Conservation (phyloP, 2,113 vertebrate species). For the Motacilla tschutschensis region DNA sequence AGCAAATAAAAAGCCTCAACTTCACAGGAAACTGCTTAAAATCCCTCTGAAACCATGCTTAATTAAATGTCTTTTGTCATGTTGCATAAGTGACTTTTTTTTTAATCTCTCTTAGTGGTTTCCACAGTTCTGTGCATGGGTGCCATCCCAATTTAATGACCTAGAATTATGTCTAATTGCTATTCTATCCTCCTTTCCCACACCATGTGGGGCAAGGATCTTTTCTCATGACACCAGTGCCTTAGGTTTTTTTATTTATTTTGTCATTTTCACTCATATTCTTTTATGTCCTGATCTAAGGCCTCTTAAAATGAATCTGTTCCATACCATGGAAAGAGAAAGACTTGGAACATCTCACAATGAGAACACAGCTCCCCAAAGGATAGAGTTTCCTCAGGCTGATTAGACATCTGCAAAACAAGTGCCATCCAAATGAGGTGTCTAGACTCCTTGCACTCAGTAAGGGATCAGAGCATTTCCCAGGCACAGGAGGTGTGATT, state of each 20-base stretch:
- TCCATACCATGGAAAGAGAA: not conserved
- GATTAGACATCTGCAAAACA: not conserved
- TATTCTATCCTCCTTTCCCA: constrained; percentile 34
- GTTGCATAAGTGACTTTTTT: not conserved
- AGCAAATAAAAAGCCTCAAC: not conserved
- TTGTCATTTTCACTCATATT: not conserved
- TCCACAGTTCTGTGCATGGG: constrained; percentile 29
- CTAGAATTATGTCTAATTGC: constrained; percentile 55
- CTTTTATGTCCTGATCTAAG: not conserved
- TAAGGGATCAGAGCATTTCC: not conserved
- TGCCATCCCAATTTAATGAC: constrained; percentile 31
- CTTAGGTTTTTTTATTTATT: not conserved
- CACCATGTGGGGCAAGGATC: constrained; percentile 10
- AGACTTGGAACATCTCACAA: not conserved
- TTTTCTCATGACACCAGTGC: constrained; percentile 2
- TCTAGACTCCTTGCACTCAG: not conserved
- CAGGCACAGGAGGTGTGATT: not conserved
- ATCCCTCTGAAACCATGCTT: not conserved
- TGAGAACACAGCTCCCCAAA: not conserved
- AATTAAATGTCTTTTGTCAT: not conserved
- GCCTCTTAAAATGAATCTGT: not conserved
- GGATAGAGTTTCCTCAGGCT: not conserved
- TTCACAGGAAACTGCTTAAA: not conserved
- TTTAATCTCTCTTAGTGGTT: not conserved
- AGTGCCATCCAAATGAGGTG: not conserved